These are phyloP conservation scores for Helostoma temminkii DNA, from an alignment of 2,797 vertebrate species.

Conservation along the genomic window DNA sequence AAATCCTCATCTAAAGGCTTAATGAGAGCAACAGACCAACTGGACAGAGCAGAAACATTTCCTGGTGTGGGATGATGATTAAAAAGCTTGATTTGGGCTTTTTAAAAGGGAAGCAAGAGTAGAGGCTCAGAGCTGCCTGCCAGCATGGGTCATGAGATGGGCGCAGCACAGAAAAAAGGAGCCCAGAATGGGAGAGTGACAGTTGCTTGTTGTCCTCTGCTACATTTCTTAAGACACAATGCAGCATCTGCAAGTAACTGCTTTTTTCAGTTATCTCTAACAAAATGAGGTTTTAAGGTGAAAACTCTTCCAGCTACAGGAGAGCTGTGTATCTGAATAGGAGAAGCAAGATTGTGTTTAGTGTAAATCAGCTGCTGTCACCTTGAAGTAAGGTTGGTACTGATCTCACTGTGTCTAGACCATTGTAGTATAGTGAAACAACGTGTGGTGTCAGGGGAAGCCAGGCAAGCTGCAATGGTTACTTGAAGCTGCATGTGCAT, in stretches of 20 bases:
- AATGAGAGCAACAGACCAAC: conserved; percentile 55
- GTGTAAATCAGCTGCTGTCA: conserved; percentile 64
- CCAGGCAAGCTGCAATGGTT: neutral
- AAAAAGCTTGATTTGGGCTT: conserved; percentile 18
- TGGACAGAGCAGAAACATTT: conserved; percentile 46
- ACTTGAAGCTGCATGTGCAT: neutral
- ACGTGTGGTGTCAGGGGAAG: conserved; percentile 14
- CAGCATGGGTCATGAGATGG: conserved; percentile 28
- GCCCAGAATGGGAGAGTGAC: conserved; percentile 10
- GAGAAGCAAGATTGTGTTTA: conserved; percentile 56
- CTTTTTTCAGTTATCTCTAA: conserved; percentile 76
- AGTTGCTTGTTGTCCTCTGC: conserved; percentile 41
- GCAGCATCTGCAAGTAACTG: conserved; percentile 68
- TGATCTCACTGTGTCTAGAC: conserved; percentile 22
- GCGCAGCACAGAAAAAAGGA: neutral
- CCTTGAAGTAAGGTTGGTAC: conserved; percentile 2
- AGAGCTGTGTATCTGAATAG: conserved; percentile 26
- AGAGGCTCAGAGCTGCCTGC: conserved; percentile 18
- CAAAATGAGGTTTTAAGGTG: conserved; percentile 64
- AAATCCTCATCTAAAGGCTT: conserved; percentile 36
- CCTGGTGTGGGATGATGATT: conserved; percentile 29
- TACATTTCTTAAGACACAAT: conserved; percentile 49
- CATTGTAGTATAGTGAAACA: conserved; percentile 29
- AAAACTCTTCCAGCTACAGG: conserved; percentile 47
- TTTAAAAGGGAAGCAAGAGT: conserved; percentile 25